Evolutionary conservation across 2,888 invertebrate species (phyloP).

Genomic region (Acronicta psi): DNA sequence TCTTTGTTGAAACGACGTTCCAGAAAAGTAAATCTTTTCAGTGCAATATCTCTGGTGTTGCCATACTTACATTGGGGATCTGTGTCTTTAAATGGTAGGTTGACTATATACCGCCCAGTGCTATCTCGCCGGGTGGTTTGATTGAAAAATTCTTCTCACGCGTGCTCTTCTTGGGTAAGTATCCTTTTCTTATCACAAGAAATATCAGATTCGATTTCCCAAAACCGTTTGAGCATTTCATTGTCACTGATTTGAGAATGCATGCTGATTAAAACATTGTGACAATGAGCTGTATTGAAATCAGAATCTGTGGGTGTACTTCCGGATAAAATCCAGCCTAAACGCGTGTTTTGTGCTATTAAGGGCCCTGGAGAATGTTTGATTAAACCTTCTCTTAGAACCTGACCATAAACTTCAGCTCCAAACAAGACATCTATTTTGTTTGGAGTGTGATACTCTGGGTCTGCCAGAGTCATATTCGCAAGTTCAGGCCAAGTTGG

Average conservation of each 20-base stretch:
- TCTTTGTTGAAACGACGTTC: not conserved
- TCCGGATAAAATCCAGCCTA: slow-evolving; percentile 6
- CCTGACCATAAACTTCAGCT: slow-evolving; percentile 5
- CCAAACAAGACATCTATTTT: slow-evolving; percentile 15
- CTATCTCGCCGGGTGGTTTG: not conserved
- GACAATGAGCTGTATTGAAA: not conserved
- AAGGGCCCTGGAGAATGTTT: not conserved
- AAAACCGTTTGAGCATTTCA: not conserved
- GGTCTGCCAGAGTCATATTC: slow-evolving; percentile 12
- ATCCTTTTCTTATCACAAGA: not conserved
- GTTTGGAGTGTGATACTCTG: slow-evolving; percentile 13
- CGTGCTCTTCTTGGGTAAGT: not conserved
- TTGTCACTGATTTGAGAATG: not conserved
- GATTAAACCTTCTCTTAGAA: not conserved
- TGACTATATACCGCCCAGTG: not conserved
- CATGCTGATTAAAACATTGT: not conserved
- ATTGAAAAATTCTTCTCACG: not conserved
- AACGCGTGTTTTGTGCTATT: slow-evolving; percentile 1
- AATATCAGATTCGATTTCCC: not conserved
- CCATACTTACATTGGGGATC: not conserved
- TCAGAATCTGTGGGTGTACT: not conserved
- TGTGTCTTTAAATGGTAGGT: not conserved
- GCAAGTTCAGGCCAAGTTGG: slow-evolving; percentile 1
- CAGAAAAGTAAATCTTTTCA: not conserved
- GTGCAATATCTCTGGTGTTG: not conserved